Evolutionary conservation across 2,797 vertebrate genomes (phyloP), one percentile per base, ranked within the genome.

Genomic region (Mareca penelope): DNA sequence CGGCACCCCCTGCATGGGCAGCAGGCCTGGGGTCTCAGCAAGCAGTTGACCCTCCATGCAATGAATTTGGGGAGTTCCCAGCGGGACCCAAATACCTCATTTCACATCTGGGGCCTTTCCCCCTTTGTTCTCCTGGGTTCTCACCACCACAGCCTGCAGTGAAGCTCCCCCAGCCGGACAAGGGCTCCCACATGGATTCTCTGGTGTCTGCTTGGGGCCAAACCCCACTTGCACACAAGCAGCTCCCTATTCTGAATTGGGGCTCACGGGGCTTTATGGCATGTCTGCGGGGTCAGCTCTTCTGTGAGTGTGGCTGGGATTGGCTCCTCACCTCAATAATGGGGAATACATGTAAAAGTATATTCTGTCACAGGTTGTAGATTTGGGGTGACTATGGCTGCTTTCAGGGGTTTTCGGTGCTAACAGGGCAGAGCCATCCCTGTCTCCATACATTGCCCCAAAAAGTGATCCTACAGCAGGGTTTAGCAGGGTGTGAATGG

Each of bases 331-430:
- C 6, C 16, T 12, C 65, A 57, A 1, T 6, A 28, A 42, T 0
- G 21, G n/a, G 4, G 18, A 50, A 9, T 2, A 37, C 40, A 42
- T 42, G 40, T 16, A 42, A 7, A 24, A 3, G 3, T 6, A 8
- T 31, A 98, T 52, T 93, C 94, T 97, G 81, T 6, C 11, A 16
- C 5, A 3, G 33, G 31, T 15, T 7, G 33, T 33, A 75, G 78
- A 44, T 61, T 21, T 59, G 26, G 39, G 24, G 44, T 26, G 44
- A 67, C 22, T 69, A 15, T 26, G 3, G 8, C 53, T 23, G 12
- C 9, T 6, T 78, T 78, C 46, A n/a, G 63, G 57, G 26, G 53
- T n/a, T 3, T 1, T 0, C 2, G 68, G n/a, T 6, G 29, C 55
- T 42, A 42, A 42, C 40, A 42, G 15, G 40, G 2, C 40, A 42